A percentile compares a stretch with the other conserved stretches of the same genome.
Evolutionary conservation across 2,113 vertebrate species (phyloP).

Genomic region (Sitta europaea): DNA sequence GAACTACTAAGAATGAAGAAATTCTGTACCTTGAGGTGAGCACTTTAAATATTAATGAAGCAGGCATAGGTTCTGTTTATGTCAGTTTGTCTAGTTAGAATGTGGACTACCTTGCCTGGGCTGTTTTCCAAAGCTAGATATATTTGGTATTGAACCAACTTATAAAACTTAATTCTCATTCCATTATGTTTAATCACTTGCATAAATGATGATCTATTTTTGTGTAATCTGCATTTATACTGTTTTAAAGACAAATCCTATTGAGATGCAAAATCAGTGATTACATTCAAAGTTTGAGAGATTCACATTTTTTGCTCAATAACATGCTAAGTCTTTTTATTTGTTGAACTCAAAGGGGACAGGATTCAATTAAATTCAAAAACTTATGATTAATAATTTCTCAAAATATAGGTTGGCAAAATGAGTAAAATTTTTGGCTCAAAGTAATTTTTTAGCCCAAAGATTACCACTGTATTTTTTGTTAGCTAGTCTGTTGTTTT

Average conservation of each 20-base stretch:
- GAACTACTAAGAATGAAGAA: not conserved
- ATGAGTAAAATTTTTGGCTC: not conserved
- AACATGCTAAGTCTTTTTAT: not conserved
- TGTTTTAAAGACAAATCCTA: not conserved
- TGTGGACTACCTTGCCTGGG: not conserved
- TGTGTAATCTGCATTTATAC: not conserved
- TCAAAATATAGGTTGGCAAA: not conserved
- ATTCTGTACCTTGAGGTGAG: not conserved
- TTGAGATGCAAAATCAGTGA: not conserved
- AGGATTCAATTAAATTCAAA: not conserved
- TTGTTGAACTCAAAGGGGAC: not conserved
- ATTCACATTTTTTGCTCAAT: not conserved
- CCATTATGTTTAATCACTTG: not conserved
- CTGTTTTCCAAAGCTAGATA: not conserved
- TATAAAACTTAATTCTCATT: not conserved
- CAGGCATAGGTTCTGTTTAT: no score
- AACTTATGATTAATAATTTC: not conserved
- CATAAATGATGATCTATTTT: not conserved
- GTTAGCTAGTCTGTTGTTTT: not conserved
- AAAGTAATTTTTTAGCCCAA: not conserved
- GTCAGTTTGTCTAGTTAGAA: not conserved
- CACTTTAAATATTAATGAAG: not conserved
- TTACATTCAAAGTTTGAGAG: not conserved
- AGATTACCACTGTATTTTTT: not conserved
- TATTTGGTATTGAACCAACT: not conserved